Conservation (phyloP, 2,113 vertebrate genomes). For the Xenopus laevis region DNA sequence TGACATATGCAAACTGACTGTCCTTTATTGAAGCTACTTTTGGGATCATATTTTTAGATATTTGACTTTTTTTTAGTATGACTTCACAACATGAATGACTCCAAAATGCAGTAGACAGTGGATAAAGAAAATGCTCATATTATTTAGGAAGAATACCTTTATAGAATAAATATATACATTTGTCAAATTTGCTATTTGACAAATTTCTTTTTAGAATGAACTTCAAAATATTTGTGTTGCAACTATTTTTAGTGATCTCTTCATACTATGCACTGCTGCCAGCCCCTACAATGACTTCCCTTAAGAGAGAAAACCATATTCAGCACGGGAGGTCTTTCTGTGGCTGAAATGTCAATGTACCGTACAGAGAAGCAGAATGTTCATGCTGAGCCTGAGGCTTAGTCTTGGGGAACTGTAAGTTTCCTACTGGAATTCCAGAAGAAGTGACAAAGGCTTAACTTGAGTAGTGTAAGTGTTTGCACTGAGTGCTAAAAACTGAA, state of each 20-base stretch:
- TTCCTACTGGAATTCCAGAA: neutral
- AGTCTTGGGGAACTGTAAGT: constrained; percentile 1
- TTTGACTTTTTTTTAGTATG: no score
- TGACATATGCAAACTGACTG: no score
- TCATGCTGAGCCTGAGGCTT: neutral
- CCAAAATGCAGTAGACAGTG: no score
- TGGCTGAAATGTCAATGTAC: neutral
- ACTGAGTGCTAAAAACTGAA: no score
- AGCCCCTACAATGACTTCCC: constrained; percentile 15
- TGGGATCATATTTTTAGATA: no score
- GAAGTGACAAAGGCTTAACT: no score
- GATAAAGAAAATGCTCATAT: no score
- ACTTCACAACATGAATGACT: no score
- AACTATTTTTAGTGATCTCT: neutral
- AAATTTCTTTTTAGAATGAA: neutral
- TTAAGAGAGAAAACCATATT: constrained; percentile 12
- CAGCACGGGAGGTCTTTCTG: constrained; percentile 28
- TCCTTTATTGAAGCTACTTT: no score
- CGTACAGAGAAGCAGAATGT: neutral
- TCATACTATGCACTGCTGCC: neutral
- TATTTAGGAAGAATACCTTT: no score
- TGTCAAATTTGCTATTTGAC: neutral
- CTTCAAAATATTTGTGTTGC: constrained; percentile 1
- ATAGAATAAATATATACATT: no score
- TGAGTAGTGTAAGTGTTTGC: no score